Conservation (phyloP, 2,888 invertebrate genomes). For the Suillia variegata region DNA sequence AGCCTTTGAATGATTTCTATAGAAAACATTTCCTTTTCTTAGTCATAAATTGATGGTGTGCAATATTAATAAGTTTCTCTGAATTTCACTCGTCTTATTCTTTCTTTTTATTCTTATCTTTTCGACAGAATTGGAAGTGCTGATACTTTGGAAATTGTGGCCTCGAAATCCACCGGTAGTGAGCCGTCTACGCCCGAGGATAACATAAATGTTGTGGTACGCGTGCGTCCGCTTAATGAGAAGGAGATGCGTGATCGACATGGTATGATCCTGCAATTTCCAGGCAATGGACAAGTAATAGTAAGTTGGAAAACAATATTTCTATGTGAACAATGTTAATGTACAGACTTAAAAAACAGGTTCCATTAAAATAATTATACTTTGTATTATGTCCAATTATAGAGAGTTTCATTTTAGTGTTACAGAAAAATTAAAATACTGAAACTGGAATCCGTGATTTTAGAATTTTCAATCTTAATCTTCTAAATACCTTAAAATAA, state of each 20-base stretch:
- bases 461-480: too few species aligned
- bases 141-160: constrained; percentile 59
- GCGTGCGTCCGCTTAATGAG: constrained; percentile 77
- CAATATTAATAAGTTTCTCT: not conserved
- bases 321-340: too few species aligned
- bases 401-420: too few species aligned
- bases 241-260: constrained; percentile 76
- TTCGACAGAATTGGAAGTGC: constrained; percentile 56
- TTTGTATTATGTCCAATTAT: too few species aligned
- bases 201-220: constrained; percentile 86
- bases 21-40: not conserved
- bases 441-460: too few species aligned
- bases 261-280: constrained; percentile 77
- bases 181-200: constrained; percentile 68
- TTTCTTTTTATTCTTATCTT: not conserved
- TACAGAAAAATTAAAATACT: too few species aligned
- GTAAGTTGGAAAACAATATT: too few species aligned
- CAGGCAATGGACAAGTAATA: constrained; percentile 86
- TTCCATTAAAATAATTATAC: too few species aligned
- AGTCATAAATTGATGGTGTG: not conserved
- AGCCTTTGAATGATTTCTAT: too few species aligned
- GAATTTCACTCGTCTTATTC: constrained; percentile 5
- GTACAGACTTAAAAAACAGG: too few species aligned
- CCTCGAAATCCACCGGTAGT: constrained; percentile 60
- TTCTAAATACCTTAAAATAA: too few species aligned